phyloP scores from a whole-genome alignment of 2,888 invertebrate species.

The Automeris io region DNA sequence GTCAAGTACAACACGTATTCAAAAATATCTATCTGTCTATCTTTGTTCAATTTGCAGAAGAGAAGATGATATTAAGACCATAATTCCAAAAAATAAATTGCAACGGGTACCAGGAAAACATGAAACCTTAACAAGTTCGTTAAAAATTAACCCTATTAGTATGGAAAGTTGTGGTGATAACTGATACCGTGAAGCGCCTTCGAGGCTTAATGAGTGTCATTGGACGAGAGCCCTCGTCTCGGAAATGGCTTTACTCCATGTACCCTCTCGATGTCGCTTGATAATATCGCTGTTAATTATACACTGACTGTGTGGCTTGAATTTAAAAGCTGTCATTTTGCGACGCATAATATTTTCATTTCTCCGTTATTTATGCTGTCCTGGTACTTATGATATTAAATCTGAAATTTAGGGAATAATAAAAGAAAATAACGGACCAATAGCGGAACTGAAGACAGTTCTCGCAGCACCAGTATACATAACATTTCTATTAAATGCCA shows the following conservation, averaged over 20 bases:
- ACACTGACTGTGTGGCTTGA: too few species aligned
- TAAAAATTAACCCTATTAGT: conserved; percentile 1
- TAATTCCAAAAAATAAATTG: too few species aligned
- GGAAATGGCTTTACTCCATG: conserved; percentile 2
- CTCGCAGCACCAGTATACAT: too few species aligned
- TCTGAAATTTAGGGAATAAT: too few species aligned
- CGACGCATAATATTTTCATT: background rate
- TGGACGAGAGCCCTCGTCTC: background rate
- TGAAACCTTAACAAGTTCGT: conserved; percentile 7
- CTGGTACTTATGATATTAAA: background rate
- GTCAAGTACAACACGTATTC: too few species aligned
- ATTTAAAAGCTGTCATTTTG: too few species aligned
- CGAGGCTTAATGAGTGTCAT: conserved; percentile 7
- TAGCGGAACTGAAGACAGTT: background rate
- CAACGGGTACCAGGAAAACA: conserved; percentile 8
- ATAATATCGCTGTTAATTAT: conserved; percentile 4
- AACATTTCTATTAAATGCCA: too few species aligned
- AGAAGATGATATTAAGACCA: too few species aligned
- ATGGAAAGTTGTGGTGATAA: background rate
- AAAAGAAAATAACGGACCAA: background rate
- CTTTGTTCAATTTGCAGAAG: too few species aligned
- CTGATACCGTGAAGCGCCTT: conserved; percentile 6
- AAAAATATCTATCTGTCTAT: too few species aligned
- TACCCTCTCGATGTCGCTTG: background rate
- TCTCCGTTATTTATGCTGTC: conserved; percentile 1